These are phyloP conservation scores for Hydrozoanthus tunicans DNA, from an alignment of 64 coral and sea anemone genomes.

Conservation along the genomic window DNA sequence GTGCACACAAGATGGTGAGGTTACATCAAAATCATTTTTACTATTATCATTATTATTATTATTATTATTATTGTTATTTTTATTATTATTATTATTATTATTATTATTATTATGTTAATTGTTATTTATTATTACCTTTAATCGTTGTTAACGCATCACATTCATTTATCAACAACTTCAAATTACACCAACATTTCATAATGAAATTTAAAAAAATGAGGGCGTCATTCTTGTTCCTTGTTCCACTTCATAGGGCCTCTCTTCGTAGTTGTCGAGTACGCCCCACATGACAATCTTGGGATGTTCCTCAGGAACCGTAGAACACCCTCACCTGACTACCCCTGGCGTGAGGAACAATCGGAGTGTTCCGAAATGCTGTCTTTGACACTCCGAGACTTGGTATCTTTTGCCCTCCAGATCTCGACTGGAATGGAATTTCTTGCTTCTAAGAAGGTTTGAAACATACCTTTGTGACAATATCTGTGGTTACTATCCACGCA, in stretches of 20 bases:
- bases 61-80: too few species aligned
- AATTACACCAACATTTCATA: too few species aligned
- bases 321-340: background rate
- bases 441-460: conserved; percentile 47
- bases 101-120: too few species aligned
- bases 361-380: background rate
- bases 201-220: too few species aligned
- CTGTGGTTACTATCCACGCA: too few species aligned
- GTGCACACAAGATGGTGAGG: conserved; percentile 54
- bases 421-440: conserved; percentile 57
- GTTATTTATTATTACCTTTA: too few species aligned
- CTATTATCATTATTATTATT: background rate
- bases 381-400: conserved; percentile 36
- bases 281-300: conserved; percentile 39
- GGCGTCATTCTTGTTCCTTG: background rate
- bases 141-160: too few species aligned
- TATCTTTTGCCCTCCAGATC: conserved; percentile 45
- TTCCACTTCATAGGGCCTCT: background rate
- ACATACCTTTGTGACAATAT: background rate
- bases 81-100: too few species aligned
- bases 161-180: too few species aligned
- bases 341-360: background rate
- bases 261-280: conserved; percentile 51
- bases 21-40: background rate
- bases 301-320: conserved; percentile 16